These are phyloP conservation scores for Scelioninae gen. 2 DNA, from an alignment of 2,888 invertebrate genomes.

Conservation along the genomic window DNA sequence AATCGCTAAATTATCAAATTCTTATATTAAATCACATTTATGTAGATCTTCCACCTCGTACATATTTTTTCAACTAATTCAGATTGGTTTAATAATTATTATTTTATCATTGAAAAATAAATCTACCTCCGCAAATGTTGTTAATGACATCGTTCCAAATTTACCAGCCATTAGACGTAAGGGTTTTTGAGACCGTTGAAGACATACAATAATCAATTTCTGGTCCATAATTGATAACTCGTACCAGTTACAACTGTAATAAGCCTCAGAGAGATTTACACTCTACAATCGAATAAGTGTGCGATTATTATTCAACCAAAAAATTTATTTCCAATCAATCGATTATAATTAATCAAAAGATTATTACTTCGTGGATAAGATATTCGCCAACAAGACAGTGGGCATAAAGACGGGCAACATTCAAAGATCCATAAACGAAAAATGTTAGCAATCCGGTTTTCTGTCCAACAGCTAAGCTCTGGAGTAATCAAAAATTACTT, in stretches of 20 bases:
- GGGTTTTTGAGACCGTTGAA: conserved; percentile 77
- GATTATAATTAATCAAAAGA: too few relatives aligned
- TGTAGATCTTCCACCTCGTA: too few relatives aligned
- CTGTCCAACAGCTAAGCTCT: conserved; percentile 39
- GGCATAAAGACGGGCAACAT: conserved; percentile 55
- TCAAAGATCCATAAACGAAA: conserved; percentile 47
- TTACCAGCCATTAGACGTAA: conserved; percentile 77
- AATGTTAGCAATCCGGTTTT: conserved; percentile 55
- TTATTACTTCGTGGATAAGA: conserved; percentile 58
- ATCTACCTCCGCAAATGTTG: conserved; percentile 77
- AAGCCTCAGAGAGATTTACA: conserved; percentile 76
- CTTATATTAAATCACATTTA: too few relatives aligned
- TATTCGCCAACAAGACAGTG: conserved; percentile 57
- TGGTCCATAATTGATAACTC: conserved; percentile 73
- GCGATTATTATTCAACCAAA: too few relatives aligned
- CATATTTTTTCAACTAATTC: background rate
- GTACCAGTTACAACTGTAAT: conserved; percentile 77
- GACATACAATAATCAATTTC: conserved; percentile 75
- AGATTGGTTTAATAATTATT: too few relatives aligned
- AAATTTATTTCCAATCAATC: too few relatives aligned
- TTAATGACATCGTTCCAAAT: conserved; percentile 77
- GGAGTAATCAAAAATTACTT: too few relatives aligned
- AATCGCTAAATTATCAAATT: too few relatives aligned
- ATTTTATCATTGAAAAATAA: background rate
- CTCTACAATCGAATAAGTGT: conserved; percentile 73